These are phyloP conservation scores for Aphaenogaster rudis DNA, from an alignment of 1,140 invertebrate genomes.

Conservation along the genomic window DNA sequence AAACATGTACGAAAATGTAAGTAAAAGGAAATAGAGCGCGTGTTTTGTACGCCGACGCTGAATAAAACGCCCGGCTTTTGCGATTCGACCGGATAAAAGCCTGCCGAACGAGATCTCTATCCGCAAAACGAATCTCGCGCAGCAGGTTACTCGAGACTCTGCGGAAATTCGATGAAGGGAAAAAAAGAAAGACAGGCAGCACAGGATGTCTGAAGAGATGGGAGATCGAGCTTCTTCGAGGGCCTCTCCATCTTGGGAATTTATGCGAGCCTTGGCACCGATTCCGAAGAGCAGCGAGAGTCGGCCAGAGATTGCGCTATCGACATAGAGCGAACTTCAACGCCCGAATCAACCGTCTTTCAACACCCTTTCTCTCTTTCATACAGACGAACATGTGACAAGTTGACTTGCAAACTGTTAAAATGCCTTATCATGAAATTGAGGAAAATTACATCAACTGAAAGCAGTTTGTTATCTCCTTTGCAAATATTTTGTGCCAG, in stretches of 20 bases:
- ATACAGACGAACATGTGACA: background rate
- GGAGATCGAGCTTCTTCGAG: slow-evolving; percentile 62
- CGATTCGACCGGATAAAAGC: slow-evolving; percentile 55
- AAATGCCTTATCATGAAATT: background rate
- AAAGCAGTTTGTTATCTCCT: background rate
- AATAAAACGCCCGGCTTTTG: slow-evolving; percentile 54
- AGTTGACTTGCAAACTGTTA: slow-evolving; percentile 1
- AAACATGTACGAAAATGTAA: slow-evolving; percentile 2
- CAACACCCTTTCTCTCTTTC: background rate
- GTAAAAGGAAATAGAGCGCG: slow-evolving; percentile 25
- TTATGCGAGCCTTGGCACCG: slow-evolving; percentile 82
- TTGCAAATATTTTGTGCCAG: background rate
- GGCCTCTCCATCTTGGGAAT: slow-evolving; percentile 66
- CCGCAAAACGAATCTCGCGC: slow-evolving; percentile 58
- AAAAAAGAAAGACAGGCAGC: slow-evolving; percentile 34
- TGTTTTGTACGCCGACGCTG: slow-evolving; percentile 24
- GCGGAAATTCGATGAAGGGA: slow-evolving; percentile 48
- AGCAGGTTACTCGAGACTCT: slow-evolving; percentile 7
- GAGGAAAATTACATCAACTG: background rate
- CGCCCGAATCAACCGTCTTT: slow-evolving; percentile 31
- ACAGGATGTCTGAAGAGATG: background rate
- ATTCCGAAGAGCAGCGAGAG: slow-evolving; percentile 67
- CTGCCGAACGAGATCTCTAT: slow-evolving; percentile 51
- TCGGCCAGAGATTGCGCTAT: slow-evolving; percentile 79
- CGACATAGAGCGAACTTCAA: slow-evolving; percentile 60